Evolutionary conservation across 2,113 vertebrate species (phyloP), one percentile per base, ranked within the genome.

Genomic region (Thunnus thynnus): DNA sequence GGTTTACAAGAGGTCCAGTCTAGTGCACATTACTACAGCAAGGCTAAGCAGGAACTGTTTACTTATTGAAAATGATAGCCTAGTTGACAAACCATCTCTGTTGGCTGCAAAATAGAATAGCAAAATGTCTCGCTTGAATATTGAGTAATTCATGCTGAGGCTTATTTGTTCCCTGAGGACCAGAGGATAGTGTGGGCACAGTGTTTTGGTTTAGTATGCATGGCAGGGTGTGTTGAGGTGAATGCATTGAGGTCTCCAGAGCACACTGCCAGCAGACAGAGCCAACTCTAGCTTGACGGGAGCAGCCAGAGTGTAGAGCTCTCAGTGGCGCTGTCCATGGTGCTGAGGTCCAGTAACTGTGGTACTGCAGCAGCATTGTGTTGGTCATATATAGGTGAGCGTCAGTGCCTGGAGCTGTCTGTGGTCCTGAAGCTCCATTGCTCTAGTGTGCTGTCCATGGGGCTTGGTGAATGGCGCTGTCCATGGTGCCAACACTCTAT

Each of bases 1-100:
- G 78, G 56, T 83, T 90, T 82, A 90, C 76, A 86, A 84, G 78
- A 70, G 65, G 56, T 44, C 50, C 71, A 85, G 75, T 84, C 78
- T 85, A 72, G 70, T 76, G 85, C 83, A 71, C 78, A 69, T 82
- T 84, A 69, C 74, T 20, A 27, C 65, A 68, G 48, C 36, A 18
- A 74, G 32, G 54, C 64, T 77, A 13, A 86, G 68, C 6, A 44
- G 75, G 68, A 73, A 41, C 48, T 3, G 18, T 61, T 30, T 30
- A 61, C 65, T 56, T 76, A 67, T 32, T 88, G 36, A 58, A 58
- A 79, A 2, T 55, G 54, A 80, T n/a, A 46, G 27, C n/a, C 64
- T 18, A 32, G 10, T 60, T 74, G 62, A 60, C n/a, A 68, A 20
- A 41, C 18, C 22, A 78, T n/a, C 41, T 61, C 41, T 5, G 22